Evolutionary conservation across 2,888 invertebrate species (phyloP).

Genomic region (Phytoseiulus persimilis): DNA sequence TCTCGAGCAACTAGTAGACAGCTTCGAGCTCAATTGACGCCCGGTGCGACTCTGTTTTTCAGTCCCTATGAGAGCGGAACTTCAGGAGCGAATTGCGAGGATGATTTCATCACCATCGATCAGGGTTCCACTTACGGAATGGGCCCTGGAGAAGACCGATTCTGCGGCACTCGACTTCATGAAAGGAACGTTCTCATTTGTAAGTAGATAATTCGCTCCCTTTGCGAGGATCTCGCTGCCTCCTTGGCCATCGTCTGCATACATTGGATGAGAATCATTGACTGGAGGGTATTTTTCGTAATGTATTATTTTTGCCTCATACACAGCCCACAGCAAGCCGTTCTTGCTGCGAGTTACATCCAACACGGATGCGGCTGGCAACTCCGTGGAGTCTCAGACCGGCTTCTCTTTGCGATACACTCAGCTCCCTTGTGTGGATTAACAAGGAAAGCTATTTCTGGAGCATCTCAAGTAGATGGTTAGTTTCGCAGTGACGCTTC

Average conservation of each 20-base stretch:
- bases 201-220: conserved; percentile 39
- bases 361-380: conserved; percentile 45
- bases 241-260: too few species aligned
- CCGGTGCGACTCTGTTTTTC: neutral
- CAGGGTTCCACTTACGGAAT: conserved; percentile 46
- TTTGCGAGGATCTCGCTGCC: too few species aligned
- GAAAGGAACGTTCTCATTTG: conserved; percentile 46
- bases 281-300: too few species aligned
- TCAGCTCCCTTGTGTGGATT: conserved; percentile 37
- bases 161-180: conserved; percentile 45
- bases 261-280: too few species aligned
- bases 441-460: neutral
- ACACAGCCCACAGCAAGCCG: conserved; percentile 45
- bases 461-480: neutral
- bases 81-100: conserved; percentile 44
- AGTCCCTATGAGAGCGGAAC: conserved; percentile 43
- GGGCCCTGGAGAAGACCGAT: conserved; percentile 46
- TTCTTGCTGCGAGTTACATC: conserved; percentile 45
- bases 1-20: too few species aligned
- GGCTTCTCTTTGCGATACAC: conserved; percentile 34
- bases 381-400: conserved; percentile 44
- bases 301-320: neutral
- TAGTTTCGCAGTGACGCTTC: neutral
- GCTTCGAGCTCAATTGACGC: too few species aligned
- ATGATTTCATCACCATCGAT: conserved; percentile 46